Evolutionary conservation across 2,113 vertebrate species (phyloP).

Genomic region (Tauraco erythrolophus): DNA sequence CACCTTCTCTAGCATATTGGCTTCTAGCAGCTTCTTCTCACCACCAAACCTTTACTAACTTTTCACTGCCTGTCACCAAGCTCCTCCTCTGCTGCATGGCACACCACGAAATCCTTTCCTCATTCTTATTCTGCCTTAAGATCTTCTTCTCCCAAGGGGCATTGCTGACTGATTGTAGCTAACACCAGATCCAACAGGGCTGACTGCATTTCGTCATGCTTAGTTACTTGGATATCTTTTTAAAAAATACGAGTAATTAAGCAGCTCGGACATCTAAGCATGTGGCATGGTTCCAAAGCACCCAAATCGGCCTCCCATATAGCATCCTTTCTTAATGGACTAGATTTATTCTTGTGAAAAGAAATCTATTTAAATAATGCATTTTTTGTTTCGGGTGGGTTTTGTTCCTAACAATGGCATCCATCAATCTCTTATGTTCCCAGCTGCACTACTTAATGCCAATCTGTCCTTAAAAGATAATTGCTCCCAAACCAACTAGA

Average conservation of each 20-base stretch:
- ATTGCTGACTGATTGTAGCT: neutral
- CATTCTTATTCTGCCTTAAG: neutral
- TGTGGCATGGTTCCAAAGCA: neutral
- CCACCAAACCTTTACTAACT: neutral
- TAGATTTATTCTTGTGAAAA: neutral
- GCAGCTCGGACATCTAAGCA: neutral
- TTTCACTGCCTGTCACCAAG: neutral
- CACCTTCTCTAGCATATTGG: neutral
- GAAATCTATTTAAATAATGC: neutral
- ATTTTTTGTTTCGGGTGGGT: neutral
- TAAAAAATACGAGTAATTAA: neutral
- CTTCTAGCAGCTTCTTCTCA: neutral
- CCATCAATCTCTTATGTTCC: neutral
- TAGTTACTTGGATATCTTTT: neutral
- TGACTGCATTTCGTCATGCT: neutral
- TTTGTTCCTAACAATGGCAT: neutral
- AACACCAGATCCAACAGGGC: neutral
- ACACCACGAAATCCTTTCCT: neutral
- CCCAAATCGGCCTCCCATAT: neutral
- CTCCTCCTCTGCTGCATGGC: neutral
- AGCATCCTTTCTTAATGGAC: neutral
- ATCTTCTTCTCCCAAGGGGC: neutral
- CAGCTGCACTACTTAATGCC: neutral
- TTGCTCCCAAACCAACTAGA: neutral
- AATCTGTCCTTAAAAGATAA: conserved; percentile 8